A percentile compares a stretch with the other conserved stretches of the same genome.
Conservation (phyloP, 2,113 vertebrate species). For the Thryonomys swinderianus region DNA sequence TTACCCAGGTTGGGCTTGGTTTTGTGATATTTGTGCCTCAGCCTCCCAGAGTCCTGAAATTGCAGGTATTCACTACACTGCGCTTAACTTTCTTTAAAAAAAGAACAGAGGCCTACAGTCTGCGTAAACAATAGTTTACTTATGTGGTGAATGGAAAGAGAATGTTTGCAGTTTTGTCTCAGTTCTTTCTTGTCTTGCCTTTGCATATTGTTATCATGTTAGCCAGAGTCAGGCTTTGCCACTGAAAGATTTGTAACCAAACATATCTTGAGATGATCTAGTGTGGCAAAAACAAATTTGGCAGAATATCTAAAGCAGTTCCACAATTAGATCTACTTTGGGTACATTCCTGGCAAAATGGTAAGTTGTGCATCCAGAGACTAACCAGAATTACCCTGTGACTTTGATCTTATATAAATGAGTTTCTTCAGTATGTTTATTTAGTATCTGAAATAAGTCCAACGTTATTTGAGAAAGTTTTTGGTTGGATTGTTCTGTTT, state of each 20-base stretch:
- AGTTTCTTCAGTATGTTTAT: not conserved
- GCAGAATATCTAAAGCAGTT: constrained; percentile 28
- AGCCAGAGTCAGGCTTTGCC: not conserved
- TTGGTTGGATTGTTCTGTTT: not conserved
- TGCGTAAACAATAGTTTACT: accelerated
- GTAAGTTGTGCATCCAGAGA: constrained; percentile 60
- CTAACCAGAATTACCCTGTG: constrained; percentile 62
- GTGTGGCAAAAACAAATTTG: not conserved
- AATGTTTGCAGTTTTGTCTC: constrained; percentile 4
- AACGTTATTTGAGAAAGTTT: constrained; percentile 35
- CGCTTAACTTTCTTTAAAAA: not conserved
- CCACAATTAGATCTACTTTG: constrained; percentile 74
- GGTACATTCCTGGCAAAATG: constrained; percentile 71
- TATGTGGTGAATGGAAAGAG: not conserved
- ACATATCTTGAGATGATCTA: not conserved
- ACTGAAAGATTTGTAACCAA: constrained; percentile 30
- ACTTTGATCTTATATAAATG: constrained; percentile 74
- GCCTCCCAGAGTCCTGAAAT: not conserved
- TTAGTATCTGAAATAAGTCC: constrained; percentile 30
- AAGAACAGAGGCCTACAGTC: not conserved
- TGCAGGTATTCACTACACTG: not conserved
- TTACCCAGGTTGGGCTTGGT: not conserved
- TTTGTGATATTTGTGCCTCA: not conserved
- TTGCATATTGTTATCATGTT: constrained; percentile 17
- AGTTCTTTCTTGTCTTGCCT: not conserved